Base-by-base conservation (phyloP, 2,888 invertebrate genomes). In the Macrophya annulata region DNA sequence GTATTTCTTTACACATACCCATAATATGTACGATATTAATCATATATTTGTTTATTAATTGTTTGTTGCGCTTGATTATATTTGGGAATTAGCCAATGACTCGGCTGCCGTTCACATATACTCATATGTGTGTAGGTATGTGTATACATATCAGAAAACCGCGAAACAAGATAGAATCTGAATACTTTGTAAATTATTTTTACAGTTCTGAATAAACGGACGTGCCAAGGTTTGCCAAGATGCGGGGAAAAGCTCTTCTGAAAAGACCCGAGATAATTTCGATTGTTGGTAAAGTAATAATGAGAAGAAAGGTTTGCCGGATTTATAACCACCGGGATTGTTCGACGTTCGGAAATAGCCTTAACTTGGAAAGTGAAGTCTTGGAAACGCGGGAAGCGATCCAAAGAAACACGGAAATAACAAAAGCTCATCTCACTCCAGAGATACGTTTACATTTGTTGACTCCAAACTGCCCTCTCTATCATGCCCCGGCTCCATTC, bases 401-500 rank as follows among this genome's bases (percentile, higher is more conserved):
- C 21, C 37, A 45, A 21, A 72, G 84, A 21, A 88, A 92, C 55
- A 94, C 93, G 4, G 88, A 89, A 40, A 86, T 92, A 17, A 91
- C 94, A 1, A 93, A 94, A 1, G 89, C 93, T 21, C 96, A 96
- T 89, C 93, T 96, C 87, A 96, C 96, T 5, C 96, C 96, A 0
- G 96, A 96, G 91, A 92, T 96, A 59, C 90, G 92, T 0, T 92
- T 97, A 5, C 94, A 95, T 48, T 94, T 97, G 37, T 95, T 97
- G 45, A 96, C 96, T 0, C 94, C 95, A 0, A 93, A 94, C 0
- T 96, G 96, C 88, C 92, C 94, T 0, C 90, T 96, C n/a, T 96
- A 96, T 95, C 92, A 91, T 9, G 94, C 94, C 0, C 92, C 91
- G 1, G 93, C 93, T 10, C 95, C 88, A 68, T 90, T 10, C 6